Evolutionary conservation across 2,113 vertebrate genomes (phyloP).

Genomic region (Paedocypris sp.): DNA sequence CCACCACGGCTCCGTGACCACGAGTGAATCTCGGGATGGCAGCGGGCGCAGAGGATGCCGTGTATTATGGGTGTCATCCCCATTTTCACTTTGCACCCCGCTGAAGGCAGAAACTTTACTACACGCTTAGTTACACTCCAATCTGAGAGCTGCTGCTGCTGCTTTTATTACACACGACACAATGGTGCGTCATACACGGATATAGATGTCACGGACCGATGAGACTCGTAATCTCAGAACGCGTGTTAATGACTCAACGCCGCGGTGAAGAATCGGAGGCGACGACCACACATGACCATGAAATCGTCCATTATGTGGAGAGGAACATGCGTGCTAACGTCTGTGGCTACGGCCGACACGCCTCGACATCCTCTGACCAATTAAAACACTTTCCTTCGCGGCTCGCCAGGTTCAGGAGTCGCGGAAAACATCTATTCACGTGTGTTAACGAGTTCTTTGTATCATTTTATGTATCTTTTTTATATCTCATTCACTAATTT

Average conservation of each 20-base stretch:
- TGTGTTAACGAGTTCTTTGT: too few species aligned
- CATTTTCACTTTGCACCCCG: conserved; percentile 28
- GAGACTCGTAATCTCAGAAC: conserved; percentile 37
- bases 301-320: conserved; percentile 55
- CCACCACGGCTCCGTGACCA: conserved; percentile 17
- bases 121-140: conserved; percentile 42
- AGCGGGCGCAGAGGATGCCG: conserved; percentile 32
- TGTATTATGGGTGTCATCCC: conserved; percentile 38
- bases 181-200: neutral
- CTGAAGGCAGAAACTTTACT: conserved; percentile 40
- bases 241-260: conserved; percentile 60
- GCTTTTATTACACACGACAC: conserved; percentile 18
- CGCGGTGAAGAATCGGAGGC: conserved; percentile 58
- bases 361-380: conserved; percentile 37
- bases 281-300: conserved; percentile 68
- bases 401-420: too few species aligned
- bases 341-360: conserved; percentile 51
- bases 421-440: too few species aligned
- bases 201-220: neutral
- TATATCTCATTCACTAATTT: too few species aligned
- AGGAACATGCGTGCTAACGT: neutral
- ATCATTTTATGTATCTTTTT: neutral
- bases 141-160: conserved; percentile 24
- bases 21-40: conserved; percentile 24
- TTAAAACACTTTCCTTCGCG: too few species aligned